Evolutionary conservation across 1,140 invertebrate species (phyloP), one percentile per base, ranked within the genome.

Genomic region (Drosophila sp.): DNA sequence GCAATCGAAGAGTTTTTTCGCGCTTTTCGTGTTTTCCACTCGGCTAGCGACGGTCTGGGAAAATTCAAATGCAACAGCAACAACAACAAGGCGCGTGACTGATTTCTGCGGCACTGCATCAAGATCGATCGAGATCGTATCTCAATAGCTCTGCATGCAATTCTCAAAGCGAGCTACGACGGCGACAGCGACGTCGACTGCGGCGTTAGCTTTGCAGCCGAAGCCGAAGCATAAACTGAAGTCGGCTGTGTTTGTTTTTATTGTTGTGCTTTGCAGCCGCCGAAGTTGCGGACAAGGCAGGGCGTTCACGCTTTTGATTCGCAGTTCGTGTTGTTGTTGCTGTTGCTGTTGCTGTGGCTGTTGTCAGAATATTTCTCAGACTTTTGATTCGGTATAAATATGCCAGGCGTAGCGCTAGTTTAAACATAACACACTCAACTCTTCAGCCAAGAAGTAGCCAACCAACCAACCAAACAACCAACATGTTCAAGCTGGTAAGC

Each of bases 401-500:
- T 76, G 58, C 48, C 72, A 48, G n/a, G 78, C 63, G 36, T 32
- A 25, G 46, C 65, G 43, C 54, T 69, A 53, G 56, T 73, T 54
- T 27, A 80, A 78, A 48, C 90, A 91, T 84, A 91, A 83, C 90
- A 76, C 70, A 76, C 46, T 87, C 86, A 74, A 65, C 83, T 72
- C 72, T 82, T 79, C 72, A 70, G 61, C 57, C 78, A 87, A 87
- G 83, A 73, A 89, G 70, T 80, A 73, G 27, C 56, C 51, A 75
- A 63, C 38, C 72, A 41, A 46, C 14, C 57, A 51, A 43, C 16
- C 36, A 46, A 62, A 6, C 48, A 58, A 27, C 64, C 76, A 91
- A 91, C 72, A 91, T 91, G 90, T 91, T 91, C 81, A 91, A 91
- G 78, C 76, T 91, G 90, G 90, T 91, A 91, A 91, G 90, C 32